Percentiles rank a stretch among this genome's conserved stretches.
phyloP scores from a whole-genome alignment of 2,113 vertebrate species.

The Chelonoidis abingdonii region DNA sequence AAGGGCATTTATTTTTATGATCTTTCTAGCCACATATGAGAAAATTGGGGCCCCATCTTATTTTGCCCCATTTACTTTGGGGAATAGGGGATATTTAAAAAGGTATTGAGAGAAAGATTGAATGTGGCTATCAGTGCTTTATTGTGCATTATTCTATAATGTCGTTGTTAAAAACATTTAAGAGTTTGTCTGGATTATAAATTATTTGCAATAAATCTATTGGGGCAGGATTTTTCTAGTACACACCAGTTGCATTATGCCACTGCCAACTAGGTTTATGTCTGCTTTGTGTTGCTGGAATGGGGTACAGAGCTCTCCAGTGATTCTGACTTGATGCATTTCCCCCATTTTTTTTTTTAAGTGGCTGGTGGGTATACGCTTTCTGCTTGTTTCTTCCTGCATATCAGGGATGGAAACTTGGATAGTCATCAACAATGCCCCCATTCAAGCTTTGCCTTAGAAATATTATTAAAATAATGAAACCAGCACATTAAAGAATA shows the following conservation, averaged over 20 bases:
- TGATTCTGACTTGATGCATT: conserved; percentile 43
- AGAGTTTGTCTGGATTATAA: conserved; percentile 52
- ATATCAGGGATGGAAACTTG: not conserved
- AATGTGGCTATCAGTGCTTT: conserved; percentile 2
- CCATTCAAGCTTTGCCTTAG: conserved; percentile 16
- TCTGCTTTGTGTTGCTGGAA: conserved; percentile 47
- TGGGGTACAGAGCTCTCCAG: conserved; percentile 29
- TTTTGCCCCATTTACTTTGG: not conserved
- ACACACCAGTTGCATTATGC: conserved; percentile 5
- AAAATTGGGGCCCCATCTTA: not conserved
- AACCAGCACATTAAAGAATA: conserved; percentile 33
- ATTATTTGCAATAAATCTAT: conserved; percentile 42
- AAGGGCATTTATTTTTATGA: not conserved
- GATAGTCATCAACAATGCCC: not conserved
- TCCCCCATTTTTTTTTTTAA: conserved; percentile 47
- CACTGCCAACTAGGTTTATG: conserved; percentile 16
- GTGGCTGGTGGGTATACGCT: conserved; percentile 8
- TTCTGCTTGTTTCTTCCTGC: not conserved
- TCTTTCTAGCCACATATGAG: not conserved
- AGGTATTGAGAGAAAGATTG: not conserved
- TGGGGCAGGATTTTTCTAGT: conserved; percentile 46
- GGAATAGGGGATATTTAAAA: not conserved
- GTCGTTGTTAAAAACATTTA: conserved; percentile 49
- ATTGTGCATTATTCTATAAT: conserved; percentile 18
- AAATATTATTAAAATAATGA: conserved; percentile 58